Base-by-base conservation (phyloP, 2,113 vertebrate species). In the Macquaria australasica region DNA sequence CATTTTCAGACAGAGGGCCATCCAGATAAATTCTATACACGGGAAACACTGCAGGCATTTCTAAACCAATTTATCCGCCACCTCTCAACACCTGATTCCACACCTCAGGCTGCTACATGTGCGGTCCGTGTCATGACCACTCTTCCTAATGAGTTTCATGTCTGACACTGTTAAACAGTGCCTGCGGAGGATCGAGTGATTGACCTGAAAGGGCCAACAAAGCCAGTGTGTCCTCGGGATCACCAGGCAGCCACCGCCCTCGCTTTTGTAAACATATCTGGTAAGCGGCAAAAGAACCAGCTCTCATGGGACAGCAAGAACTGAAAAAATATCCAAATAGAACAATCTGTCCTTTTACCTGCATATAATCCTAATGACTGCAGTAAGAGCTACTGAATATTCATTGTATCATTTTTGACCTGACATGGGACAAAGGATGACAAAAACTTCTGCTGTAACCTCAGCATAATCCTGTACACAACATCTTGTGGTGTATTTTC, bases 71-170 rank as follows among this genome's bases (percentile, higher is more conserved):
- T 68, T 23, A 73, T 74, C 45, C 18, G 12, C 50, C 59, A 21
- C 62, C 79, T 58, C 60, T 68, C 48, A 67, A 41, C 59, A 69
- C 84, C 70, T 71, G 73, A 86, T 64, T 70, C 43, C 67, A 58
- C 64, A 25, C 60, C 63, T 64, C 56, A 43, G 69, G 51, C 31
- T 62, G 73, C 64, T 63, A 18, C 76, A 80, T 56, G 68, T 64
- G 81, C 73, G 18, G n/a, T 74, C 55, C 18, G 8, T 25, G 58
- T 68, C 39, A 68, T 10, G 3, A 64, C 86, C 89, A 93, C 91
- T 93, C 83, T 75, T 67, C 67, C 72, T 89, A 76, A 93, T 90
- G 90, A 91, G 64, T 90, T 86, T 71, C 62, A 71, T 34, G 69
- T 59, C 70, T 20, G 76, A 85, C 84, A 81, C 81, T 81, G 75